Percentiles rank a stretch among this genome's conserved stretches.
Conservation (phyloP, 2,888 invertebrate genomes). For the Hypercompe scribonia region DNA sequence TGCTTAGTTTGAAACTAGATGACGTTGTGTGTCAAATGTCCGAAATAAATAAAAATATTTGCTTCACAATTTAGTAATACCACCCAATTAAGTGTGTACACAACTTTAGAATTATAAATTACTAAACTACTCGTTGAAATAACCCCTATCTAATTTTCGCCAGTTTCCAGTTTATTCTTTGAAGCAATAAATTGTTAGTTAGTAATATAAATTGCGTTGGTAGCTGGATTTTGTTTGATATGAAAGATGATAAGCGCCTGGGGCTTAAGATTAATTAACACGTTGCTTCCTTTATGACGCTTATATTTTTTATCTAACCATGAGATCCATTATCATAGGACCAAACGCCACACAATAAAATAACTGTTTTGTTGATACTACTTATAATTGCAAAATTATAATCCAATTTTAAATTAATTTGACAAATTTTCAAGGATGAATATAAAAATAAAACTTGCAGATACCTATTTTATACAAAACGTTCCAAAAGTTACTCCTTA, state of each 20-base stretch:
- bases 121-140: constrained; percentile 58
- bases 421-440: too few relatives aligned
- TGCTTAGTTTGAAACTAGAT: too few relatives aligned
- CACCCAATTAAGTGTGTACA: neutral
- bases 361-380: neutral
- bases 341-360: neutral
- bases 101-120: constrained; percentile 24
- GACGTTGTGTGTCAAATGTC: too few relatives aligned
- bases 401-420: too few relatives aligned
- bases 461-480: neutral
- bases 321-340: neutral
- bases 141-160: constrained; percentile 62
- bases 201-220: constrained; percentile 49
- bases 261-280: constrained; percentile 11
- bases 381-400: too few relatives aligned
- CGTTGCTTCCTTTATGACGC: neutral
- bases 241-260: constrained; percentile 40
- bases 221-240: constrained; percentile 42
- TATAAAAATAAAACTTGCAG: too few relatives aligned
- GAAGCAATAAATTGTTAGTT: constrained; percentile 63
- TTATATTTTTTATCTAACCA: neutral
- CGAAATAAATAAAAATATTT: too few relatives aligned
- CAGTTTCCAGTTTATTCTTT: constrained; percentile 60
- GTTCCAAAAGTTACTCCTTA: neutral
- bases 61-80: too few relatives aligned